A percentile compares a stretch with the other conserved stretches of the same genome.
Evolutionary conservation across 2,113 vertebrate species (phyloP).

Genomic region (Lucifuga dentata): DNA sequence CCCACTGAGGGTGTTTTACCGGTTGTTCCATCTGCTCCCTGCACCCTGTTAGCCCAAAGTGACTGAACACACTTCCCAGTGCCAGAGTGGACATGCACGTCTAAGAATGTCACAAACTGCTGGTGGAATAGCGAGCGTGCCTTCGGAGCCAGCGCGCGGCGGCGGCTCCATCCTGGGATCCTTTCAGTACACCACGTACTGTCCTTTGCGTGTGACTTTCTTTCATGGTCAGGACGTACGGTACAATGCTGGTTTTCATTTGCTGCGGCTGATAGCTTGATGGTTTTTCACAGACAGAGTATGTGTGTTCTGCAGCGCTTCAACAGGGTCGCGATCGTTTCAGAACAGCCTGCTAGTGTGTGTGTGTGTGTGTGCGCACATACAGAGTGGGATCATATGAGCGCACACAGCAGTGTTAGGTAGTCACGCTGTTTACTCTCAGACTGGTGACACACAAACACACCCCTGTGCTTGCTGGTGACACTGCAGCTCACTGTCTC

Average conservation of each 20-base stretch:
- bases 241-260: conserved; percentile 57
- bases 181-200: conserved; percentile 14
- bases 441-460: conserved; percentile 73
- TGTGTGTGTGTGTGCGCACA: conserved; percentile 9
- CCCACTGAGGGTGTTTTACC: conserved; percentile 13
- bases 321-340: conserved; percentile 16
- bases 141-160: conserved; percentile 41
- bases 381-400: conserved; percentile 51
- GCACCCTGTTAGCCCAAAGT: conserved; percentile 44
- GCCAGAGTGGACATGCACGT: conserved; percentile 42
- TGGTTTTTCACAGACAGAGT: conserved; percentile 32
- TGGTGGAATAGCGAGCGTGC: conserved; percentile 76
- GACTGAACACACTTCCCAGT: conserved; percentile 21
- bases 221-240: conserved; percentile 45
- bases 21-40: conserved; percentile 56
- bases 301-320: conserved; percentile 46
- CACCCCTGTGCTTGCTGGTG: conserved; percentile 35
- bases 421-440: conserved; percentile 74
- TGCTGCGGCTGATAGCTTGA: conserved; percentile 20
- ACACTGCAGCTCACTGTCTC: conserved; percentile 53
- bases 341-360: conserved; percentile 46
- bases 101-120: conserved; percentile 76
- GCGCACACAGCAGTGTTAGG: conserved; percentile 67
- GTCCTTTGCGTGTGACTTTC: conserved; percentile 49
- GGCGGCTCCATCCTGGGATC: conserved; percentile 42